Percentiles rank a stretch among this genome's conserved stretches.
These are phyloP conservation scores for Cossypha heuglini DNA, from an alignment of 2,797 vertebrate species.

Conservation along the genomic window DNA sequence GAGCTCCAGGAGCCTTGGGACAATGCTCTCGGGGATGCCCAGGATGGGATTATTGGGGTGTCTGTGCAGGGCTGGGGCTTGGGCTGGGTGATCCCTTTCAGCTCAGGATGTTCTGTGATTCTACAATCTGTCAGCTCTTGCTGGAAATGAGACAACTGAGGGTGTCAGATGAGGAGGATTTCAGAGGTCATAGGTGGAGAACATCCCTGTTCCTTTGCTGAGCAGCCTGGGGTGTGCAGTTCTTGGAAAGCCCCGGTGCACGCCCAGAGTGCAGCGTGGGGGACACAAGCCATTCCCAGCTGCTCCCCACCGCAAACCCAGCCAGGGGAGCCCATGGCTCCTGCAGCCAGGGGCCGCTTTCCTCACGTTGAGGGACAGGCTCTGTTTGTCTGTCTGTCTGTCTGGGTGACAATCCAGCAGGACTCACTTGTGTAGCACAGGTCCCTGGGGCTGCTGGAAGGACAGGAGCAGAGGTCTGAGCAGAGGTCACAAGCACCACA, in stretches of 20 bases:
- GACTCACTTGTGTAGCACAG: background rate
- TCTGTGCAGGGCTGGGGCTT: background rate
- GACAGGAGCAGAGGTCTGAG: background rate
- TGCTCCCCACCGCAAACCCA: background rate
- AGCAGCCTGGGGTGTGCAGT: background rate
- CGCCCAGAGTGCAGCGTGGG: accelerated
- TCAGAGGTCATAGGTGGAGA: background rate
- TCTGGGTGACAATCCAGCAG: background rate
- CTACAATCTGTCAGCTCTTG: background rate
- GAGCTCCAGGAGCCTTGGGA: background rate
- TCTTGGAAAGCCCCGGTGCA: background rate
- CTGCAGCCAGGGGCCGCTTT: background rate
- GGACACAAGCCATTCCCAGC: accelerated
- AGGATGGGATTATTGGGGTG: background rate
- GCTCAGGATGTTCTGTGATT: background rate
- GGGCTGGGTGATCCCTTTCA: background rate
- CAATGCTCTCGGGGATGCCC: accelerated
- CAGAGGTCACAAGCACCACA: background rate
- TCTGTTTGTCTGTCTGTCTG: background rate
- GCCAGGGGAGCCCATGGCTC: accelerated
- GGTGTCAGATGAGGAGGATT: background rate
- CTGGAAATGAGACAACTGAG: background rate
- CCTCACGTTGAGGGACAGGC: background rate
- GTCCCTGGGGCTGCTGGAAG: background rate
- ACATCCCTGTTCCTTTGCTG: background rate